These are phyloP conservation scores for Cottoperca gobio DNA, from an alignment of 2,797 vertebrate genomes.

Conservation along the genomic window DNA sequence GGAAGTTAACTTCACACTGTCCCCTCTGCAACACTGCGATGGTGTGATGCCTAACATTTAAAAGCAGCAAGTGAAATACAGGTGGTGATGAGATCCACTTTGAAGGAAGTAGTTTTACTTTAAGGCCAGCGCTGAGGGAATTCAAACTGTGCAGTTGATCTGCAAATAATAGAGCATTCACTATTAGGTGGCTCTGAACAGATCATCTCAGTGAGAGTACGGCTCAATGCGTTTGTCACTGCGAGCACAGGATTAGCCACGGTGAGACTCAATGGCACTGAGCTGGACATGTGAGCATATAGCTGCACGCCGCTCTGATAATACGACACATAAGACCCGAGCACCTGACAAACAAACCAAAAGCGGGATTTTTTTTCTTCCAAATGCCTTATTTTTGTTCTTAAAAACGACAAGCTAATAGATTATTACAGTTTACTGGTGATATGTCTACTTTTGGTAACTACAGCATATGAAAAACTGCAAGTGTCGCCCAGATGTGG, in stretches of 20 bases:
- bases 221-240: constrained; percentile 26
- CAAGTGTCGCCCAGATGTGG: constrained; percentile 22
- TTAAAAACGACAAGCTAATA: background rate
- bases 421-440: background rate
- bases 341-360: background rate
- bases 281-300: constrained; percentile 31
- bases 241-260: constrained; percentile 43
- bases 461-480: background rate
- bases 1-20: background rate
- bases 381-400: background rate
- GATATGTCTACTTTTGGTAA: constrained; percentile 29
- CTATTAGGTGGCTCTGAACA: constrained; percentile 5
- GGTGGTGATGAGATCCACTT: background rate
- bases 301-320: constrained; percentile 24
- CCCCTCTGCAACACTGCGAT: background rate
- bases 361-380: background rate
- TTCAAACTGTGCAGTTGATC: background rate
- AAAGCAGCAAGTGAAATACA: constrained; percentile 15
- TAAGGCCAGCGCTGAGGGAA: constrained; percentile 4
- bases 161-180: background rate
- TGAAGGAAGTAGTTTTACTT: background rate
- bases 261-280: constrained; percentile 22
- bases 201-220: constrained; percentile 28
- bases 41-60: background rate
- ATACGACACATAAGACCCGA: background rate